These are phyloP conservation scores for Tiaroga cobitis DNA, from an alignment of 2,797 vertebrate species.

Conservation along the genomic window DNA sequence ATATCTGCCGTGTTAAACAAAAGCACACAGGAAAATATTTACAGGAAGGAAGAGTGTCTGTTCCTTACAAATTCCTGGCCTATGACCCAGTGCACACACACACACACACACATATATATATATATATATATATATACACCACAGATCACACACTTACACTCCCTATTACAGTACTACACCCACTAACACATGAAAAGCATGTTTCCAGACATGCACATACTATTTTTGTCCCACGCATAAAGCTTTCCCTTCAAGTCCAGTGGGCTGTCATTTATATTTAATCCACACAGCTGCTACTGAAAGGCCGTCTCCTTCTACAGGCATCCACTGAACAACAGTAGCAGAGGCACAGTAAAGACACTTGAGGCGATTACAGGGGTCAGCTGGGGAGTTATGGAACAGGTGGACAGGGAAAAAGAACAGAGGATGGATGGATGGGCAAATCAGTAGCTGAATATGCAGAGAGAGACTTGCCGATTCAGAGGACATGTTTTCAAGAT, in stretches of 20 bases:
- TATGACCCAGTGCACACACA: slow-evolving; percentile 63
- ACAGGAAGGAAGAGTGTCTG: slow-evolving; percentile 75
- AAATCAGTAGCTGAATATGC: neutral
- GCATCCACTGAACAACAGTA: slow-evolving; percentile 65
- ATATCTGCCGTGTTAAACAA: slow-evolving; percentile 72
- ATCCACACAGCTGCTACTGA: slow-evolving; percentile 76
- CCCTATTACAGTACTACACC: slow-evolving; percentile 21
- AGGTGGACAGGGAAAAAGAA: slow-evolving; percentile 37
- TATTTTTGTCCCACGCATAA: slow-evolving; percentile 45
- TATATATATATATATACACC: neutral
- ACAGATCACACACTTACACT: slow-evolving; percentile 32
- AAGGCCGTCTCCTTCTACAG: slow-evolving; percentile 70
- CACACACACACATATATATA: neutral
- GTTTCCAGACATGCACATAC: slow-evolving; percentile 37
- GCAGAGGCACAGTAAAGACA: slow-evolving; percentile 33
- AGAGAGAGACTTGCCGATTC: slow-evolving; percentile 14
- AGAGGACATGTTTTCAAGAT: slow-evolving; percentile 27
- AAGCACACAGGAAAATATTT: slow-evolving; percentile 70
- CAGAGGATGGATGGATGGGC: slow-evolving; percentile 17
- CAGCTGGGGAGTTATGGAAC: slow-evolving; percentile 25
- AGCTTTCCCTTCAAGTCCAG: slow-evolving; percentile 51
- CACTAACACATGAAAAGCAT: slow-evolving; percentile 49
- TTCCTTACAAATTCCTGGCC: slow-evolving; percentile 62
- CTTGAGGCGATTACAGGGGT: slow-evolving; percentile 32
- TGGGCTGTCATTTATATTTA: slow-evolving; percentile 75